phyloP scores from a whole-genome alignment of 2,113 vertebrate species.

The Pelusios castaneus region DNA sequence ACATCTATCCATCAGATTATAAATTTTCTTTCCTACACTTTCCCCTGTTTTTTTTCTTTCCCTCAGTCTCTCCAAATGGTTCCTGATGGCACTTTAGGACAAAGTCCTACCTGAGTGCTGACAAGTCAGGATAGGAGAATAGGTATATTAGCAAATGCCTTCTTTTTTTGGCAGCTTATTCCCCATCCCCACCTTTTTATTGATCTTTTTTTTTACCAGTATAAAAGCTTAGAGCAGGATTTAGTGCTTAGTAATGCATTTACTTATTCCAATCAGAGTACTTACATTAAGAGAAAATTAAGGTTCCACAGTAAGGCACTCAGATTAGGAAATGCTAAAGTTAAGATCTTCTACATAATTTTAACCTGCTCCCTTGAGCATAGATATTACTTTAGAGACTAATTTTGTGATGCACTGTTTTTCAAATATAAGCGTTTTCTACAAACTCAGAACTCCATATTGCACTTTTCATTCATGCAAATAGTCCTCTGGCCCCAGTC shows the following conservation, averaged over 20 bases:
- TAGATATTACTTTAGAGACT: not conserved
- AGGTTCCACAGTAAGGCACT: not conserved
- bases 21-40: not conserved
- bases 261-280: not conserved
- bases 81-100: not conserved
- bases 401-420: not conserved
- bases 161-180: not conserved
- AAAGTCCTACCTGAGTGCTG: not conserved
- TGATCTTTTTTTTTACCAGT: not conserved
- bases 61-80: not conserved
- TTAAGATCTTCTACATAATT: not conserved
- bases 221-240: not conserved
- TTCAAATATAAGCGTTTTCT: not conserved
- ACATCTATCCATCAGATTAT: not conserved
- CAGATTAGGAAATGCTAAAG: not conserved
- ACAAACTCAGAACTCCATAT: not conserved
- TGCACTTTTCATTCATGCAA: not conserved
- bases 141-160: not conserved
- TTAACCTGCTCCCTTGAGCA: not conserved
- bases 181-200: not conserved
- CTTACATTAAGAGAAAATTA: not conserved
- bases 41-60: not conserved
- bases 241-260: not conserved
- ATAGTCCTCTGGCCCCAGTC: not conserved
- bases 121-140: not conserved